Conservation (phyloP, 2,797 vertebrate genomes). For the Cichlasoma orientale region DNA sequence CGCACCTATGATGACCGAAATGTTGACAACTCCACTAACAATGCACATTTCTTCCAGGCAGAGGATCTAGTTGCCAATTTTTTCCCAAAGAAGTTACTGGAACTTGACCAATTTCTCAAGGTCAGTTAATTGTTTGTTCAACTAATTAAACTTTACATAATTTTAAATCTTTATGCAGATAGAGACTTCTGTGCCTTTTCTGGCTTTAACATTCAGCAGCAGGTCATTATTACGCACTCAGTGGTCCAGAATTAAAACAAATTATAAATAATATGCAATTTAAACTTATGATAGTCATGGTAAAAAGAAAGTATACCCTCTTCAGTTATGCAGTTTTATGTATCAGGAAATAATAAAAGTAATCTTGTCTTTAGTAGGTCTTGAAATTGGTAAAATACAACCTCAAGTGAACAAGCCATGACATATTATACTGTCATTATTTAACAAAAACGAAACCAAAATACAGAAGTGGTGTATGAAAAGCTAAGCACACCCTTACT, state of each 20-base stretch:
- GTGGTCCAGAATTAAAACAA: neutral
- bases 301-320: no score
- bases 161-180: neutral
- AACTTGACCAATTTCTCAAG: constrained; percentile 98
- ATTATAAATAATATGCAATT: no score
- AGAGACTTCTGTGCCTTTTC: fast-evolving
- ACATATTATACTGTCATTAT: no score
- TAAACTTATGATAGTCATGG: no score
- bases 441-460: no score
- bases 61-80: constrained; percentile 97
- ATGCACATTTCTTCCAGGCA: constrained; percentile 77
- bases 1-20: neutral
- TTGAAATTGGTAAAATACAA: no score
- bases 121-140: constrained; percentile 67
- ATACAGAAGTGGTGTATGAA: no score
- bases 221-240: neutral
- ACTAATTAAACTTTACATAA: fast-evolving
- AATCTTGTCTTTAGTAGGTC: no score
- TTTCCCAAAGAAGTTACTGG: constrained; percentile 98
- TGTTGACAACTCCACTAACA: neutral
- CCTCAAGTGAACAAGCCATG: no score
- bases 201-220: neutral
- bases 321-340: no score
- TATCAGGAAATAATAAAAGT: no score
- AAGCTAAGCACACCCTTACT: no score